Percentiles rank a stretch among this genome's conserved stretches.
These are phyloP conservation scores for Sarcophaga peregrina DNA, from an alignment of 1,140 invertebrate genomes.

Conservation along the genomic window DNA sequence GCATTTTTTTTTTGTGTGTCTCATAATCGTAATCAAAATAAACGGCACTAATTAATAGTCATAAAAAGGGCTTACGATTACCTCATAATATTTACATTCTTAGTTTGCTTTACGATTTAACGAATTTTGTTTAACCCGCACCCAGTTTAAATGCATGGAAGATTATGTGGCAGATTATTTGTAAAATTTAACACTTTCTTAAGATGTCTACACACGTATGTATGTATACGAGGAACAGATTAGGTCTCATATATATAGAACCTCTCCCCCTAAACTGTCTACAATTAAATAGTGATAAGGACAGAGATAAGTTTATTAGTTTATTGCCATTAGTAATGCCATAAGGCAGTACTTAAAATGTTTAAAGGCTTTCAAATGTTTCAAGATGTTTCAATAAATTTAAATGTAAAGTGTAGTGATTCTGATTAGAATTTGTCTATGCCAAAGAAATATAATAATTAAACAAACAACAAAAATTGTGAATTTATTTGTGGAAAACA, in stretches of 20 bases:
- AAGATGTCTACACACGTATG: background rate
- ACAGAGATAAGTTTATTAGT: background rate
- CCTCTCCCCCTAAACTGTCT: too few relatives aligned
- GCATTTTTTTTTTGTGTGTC: background rate
- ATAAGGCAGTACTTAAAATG: background rate
- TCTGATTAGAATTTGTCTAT: too few relatives aligned
- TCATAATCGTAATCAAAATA: background rate
- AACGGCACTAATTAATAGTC: background rate
- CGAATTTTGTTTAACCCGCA: background rate
- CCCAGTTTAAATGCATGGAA: background rate
- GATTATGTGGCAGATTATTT: background rate
- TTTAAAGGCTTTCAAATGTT: too few relatives aligned
- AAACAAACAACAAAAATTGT: too few relatives aligned
- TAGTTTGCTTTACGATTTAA: background rate
- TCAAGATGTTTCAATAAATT: too few relatives aligned
- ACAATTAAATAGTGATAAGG: background rate
- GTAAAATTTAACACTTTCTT: background rate
- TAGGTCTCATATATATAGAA: background rate
- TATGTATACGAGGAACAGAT: background rate
- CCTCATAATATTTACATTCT: background rate
- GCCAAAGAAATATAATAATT: too few relatives aligned
- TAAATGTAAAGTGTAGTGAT: too few relatives aligned
- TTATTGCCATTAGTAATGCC: background rate
- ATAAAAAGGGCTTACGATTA: background rate
- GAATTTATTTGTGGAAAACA: too few relatives aligned